Evolutionary conservation across 2,113 vertebrate genomes (phyloP).

Genomic region (Mormoops blainvillei): DNA sequence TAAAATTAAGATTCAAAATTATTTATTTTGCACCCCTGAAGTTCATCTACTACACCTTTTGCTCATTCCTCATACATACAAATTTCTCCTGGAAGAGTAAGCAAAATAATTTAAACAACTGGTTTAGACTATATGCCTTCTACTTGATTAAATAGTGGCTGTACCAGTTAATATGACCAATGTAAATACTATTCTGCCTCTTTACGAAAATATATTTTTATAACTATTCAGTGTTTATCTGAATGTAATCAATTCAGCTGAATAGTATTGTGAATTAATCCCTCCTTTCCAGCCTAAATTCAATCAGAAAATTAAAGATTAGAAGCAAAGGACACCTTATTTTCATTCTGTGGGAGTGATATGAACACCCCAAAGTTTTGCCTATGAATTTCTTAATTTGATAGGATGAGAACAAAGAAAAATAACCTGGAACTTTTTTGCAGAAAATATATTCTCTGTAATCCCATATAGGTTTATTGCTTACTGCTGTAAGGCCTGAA

Average conservation of each 20-base stretch:
- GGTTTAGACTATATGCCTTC: background rate
- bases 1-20: conserved; percentile 10
- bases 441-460: background rate
- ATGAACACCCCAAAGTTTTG: background rate
- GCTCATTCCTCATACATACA: background rate
- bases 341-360: background rate
- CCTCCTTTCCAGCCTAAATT: background rate
- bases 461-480: background rate
- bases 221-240: background rate
- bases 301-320: background rate
- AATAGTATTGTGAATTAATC: background rate
- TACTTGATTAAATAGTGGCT: background rate
- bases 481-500: background rate
- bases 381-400: background rate
- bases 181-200: background rate
- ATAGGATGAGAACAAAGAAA: background rate
- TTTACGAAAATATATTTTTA: background rate
- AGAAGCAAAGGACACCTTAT: background rate
- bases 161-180: background rate
- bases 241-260: background rate
- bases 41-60: background rate
- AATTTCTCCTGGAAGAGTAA: background rate
- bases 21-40: background rate
- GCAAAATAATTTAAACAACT: conserved; percentile 13
- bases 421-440: background rate